phyloP scores from a whole-genome alignment of 2,113 vertebrate genomes.

The Cairina moschata region DNA sequence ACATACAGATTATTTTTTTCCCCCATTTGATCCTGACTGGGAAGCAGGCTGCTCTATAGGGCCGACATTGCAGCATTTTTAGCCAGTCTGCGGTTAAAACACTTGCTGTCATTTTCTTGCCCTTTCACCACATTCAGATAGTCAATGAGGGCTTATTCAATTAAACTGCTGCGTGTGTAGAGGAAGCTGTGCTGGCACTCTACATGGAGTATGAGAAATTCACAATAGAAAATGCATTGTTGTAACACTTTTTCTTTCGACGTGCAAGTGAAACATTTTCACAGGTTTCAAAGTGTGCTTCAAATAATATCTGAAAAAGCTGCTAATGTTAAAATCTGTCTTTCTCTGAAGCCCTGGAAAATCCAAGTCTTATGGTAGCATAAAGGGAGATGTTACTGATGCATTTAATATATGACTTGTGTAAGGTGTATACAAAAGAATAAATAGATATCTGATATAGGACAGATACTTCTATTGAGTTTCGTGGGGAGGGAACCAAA shows the following conservation, averaged over 20 bases:
- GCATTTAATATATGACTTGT: background rate
- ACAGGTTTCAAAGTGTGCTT: background rate
- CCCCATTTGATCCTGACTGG: background rate
- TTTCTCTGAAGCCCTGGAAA: background rate
- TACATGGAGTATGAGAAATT: background rate
- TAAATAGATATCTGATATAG: background rate
- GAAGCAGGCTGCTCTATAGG: background rate
- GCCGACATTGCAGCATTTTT: background rate
- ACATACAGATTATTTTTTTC: fast-evolving
- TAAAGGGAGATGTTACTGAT: background rate
- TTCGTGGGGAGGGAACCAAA: background rate
- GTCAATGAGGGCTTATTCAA: background rate
- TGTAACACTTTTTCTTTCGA: background rate
- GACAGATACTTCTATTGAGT: background rate
- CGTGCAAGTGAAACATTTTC: background rate
- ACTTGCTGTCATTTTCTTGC: background rate
- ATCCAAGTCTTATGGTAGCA: background rate
- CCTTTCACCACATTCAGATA: background rate
- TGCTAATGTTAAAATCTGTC: background rate
- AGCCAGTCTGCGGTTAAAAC: background rate
- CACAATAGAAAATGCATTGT: background rate
- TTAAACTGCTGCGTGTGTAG: background rate
- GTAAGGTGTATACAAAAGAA: background rate
- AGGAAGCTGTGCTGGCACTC: background rate
- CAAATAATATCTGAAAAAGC: background rate